A percentile compares a stretch with the other conserved stretches of the same genome.
Conservation (phyloP, 2,888 invertebrate genomes). For the Philereme transversata region DNA sequence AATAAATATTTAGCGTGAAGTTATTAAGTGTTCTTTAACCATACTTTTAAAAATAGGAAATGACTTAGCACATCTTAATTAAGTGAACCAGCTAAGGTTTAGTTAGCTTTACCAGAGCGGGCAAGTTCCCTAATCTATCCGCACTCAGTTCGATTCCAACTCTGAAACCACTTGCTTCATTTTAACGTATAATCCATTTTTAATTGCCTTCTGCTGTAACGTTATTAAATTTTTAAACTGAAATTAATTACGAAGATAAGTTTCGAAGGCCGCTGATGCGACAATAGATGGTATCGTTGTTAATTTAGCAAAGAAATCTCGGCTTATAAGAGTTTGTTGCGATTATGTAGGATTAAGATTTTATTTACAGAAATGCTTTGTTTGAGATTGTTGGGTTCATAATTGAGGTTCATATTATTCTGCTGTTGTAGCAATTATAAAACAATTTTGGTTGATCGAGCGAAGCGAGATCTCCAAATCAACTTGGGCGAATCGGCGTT, state of each 20-base stretch:
- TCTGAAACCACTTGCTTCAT: constrained; percentile 76
- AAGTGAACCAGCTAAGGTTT: constrained; percentile 11
- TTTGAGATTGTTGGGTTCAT: constrained; percentile 14
- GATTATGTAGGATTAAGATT: constrained; percentile 39
- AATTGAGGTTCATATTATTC: constrained; percentile 19
- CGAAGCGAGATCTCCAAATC: too few species aligned
- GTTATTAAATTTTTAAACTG: constrained; percentile 74
- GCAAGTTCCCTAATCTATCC: constrained; percentile 78
- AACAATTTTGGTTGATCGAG: too few species aligned
- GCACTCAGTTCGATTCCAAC: constrained; percentile 73
- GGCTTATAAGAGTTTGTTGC: constrained; percentile 46
- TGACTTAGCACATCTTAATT: too few species aligned
- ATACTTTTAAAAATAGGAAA: too few species aligned
- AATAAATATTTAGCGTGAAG: too few species aligned
- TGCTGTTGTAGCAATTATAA: constrained; percentile 9
- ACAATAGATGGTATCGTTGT: constrained; percentile 76
- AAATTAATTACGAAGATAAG: constrained; percentile 75
- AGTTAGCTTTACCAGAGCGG: constrained; percentile 44
- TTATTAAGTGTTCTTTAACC: too few species aligned
- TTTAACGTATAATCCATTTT: constrained; percentile 81
- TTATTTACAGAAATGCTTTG: constrained; percentile 48
- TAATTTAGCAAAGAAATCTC: constrained; percentile 71
- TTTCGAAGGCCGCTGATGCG: constrained; percentile 69
- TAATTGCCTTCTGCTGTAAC: constrained; percentile 71
- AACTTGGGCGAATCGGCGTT: too few species aligned